Percentiles rank a stretch among this genome's conserved stretches.
phyloP scores from a whole-genome alignment of 2,113 vertebrate species.

The Rafetus swinhoei region DNA sequence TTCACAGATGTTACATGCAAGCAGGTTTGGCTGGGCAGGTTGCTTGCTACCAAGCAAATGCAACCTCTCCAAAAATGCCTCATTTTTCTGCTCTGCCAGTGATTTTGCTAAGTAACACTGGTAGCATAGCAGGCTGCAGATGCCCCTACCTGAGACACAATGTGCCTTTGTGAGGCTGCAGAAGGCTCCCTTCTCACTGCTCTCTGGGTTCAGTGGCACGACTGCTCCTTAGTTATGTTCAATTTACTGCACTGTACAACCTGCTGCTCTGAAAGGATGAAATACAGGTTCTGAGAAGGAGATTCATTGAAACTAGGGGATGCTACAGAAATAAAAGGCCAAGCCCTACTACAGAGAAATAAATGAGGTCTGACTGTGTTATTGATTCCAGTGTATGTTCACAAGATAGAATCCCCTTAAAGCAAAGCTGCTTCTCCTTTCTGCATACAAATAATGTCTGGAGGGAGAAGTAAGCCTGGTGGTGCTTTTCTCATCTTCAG shows the following conservation, averaged over 20 bases:
- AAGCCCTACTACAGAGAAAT: not conserved
- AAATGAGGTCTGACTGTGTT: slow-evolving; percentile 8
- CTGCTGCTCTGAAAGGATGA: not conserved
- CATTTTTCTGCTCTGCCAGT: not conserved
- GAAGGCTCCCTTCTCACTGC: not conserved
- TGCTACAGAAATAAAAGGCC: slow-evolving; percentile 1
- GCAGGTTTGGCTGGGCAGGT: not conserved
- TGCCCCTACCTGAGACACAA: not conserved
- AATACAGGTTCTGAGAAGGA: not conserved
- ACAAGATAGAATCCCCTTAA: slow-evolving; percentile 26
- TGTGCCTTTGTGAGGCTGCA: not conserved
- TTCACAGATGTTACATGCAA: not conserved
- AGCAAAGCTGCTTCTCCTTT: slow-evolving; percentile 17
- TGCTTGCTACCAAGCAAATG: not conserved
- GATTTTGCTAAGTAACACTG: not conserved
- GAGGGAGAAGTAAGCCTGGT: not conserved
- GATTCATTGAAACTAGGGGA: not conserved
- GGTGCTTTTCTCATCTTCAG: not conserved
- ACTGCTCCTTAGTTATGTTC: not conserved
- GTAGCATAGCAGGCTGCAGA: not conserved
- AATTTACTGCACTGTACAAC: not conserved
- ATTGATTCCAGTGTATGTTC: slow-evolving; percentile 32
- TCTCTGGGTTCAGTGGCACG: not conserved
- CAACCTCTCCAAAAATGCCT: not conserved
- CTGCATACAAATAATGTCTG: not conserved